phyloP scores from a whole-genome alignment of 2,113 vertebrate species.

The Aspiorhynchus laticeps region DNA sequence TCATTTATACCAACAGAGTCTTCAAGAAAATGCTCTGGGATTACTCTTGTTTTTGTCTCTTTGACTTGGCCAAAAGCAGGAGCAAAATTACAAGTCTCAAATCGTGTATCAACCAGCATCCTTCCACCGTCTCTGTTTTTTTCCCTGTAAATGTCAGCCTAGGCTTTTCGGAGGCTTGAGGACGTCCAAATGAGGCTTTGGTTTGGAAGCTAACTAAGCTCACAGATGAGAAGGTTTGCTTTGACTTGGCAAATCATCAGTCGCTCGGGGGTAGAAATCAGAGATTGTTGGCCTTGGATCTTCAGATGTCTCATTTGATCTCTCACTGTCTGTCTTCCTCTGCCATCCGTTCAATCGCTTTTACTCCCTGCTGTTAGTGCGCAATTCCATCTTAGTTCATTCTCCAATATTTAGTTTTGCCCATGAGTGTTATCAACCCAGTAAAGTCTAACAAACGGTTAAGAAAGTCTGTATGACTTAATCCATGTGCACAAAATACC shows the following conservation, averaged over 20 bases:
- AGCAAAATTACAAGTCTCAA: conserved; percentile 25
- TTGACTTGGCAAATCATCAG: conserved; percentile 57
- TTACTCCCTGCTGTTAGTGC: conserved; percentile 38
- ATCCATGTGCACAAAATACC: background rate
- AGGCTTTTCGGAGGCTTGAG: conserved; percentile 43
- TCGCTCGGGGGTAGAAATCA: conserved; percentile 54
- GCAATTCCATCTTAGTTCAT: background rate
- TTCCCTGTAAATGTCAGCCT: conserved; percentile 18
- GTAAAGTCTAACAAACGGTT: too few species aligned
- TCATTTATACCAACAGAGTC: background rate
- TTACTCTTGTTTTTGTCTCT: background rate
- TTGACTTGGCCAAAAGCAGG: conserved; percentile 24
- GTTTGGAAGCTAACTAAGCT: conserved; percentile 50
- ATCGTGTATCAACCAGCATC: conserved; percentile 16
- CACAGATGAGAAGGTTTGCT: conserved; percentile 53
- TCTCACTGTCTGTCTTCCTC: conserved; percentile 46
- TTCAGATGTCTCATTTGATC: conserved; percentile 59
- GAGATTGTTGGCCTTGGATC: conserved; percentile 52
- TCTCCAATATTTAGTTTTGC: background rate
- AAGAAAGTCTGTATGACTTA: background rate
- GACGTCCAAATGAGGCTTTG: conserved; percentile 45
- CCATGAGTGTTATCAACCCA: background rate
- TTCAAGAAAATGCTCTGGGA: background rate
- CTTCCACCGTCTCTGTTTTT: conserved; percentile 10
- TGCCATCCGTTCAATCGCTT: conserved; percentile 21